Percentiles rank a stretch among this genome's conserved stretches.
Conservation (phyloP, 2,113 vertebrate species). For the Caranx melampygus region DNA sequence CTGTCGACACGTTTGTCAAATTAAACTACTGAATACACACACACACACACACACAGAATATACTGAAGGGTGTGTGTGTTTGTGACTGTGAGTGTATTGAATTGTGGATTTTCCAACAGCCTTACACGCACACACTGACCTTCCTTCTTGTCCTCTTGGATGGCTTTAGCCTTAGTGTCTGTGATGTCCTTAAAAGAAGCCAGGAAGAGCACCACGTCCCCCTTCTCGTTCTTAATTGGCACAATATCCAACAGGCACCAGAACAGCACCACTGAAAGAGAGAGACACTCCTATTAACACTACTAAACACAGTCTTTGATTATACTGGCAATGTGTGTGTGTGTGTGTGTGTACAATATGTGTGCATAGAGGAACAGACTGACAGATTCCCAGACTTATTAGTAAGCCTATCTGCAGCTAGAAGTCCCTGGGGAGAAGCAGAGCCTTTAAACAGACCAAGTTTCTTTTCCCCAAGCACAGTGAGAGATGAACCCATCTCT, state of each 20-base stretch:
- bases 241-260: slow-evolving; percentile 98
- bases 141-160: slow-evolving; percentile 94
- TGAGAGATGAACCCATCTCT: slow-evolving; percentile 50
- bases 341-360: background rate
- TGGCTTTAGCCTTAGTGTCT: slow-evolving; percentile 93
- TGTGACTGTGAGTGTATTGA: background rate
- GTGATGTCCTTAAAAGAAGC: slow-evolving; percentile 98
- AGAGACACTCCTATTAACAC: slow-evolving; percentile 41
- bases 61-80: background rate
- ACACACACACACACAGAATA: background rate
- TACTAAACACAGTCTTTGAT: slow-evolving; percentile 25
- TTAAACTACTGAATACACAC: background rate
- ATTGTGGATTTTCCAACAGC: background rate
- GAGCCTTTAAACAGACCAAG: slow-evolving; percentile 66
- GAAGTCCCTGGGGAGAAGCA: slow-evolving; percentile 42
- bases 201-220: slow-evolving; percentile 98
- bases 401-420: slow-evolving; percentile 48
- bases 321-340: slow-evolving; percentile 6
- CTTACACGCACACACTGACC: slow-evolving; percentile 82
- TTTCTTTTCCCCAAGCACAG: slow-evolving; percentile 47
- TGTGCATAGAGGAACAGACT: slow-evolving; percentile 25
- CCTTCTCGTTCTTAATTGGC: slow-evolving; percentile 99
- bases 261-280: slow-evolving; percentile 88
- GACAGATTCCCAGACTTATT: slow-evolving; percentile 53
- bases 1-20: background rate